Conservation (phyloP, 2,797 vertebrate species). For the Eremophila alpestris region DNA sequence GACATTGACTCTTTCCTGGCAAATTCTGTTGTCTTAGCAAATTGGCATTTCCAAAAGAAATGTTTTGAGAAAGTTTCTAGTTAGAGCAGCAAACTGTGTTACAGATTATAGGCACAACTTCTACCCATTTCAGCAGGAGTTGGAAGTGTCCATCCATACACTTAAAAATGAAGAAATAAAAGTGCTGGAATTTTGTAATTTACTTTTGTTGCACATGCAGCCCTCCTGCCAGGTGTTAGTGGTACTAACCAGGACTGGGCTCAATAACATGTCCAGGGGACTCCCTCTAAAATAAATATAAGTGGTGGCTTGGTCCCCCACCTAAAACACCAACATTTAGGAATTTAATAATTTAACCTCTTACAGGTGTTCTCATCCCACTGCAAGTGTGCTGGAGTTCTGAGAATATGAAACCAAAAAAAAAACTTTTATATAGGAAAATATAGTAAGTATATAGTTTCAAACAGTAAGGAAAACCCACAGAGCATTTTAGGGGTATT, state of each 20-base stretch:
- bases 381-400: neutral
- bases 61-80: neutral
- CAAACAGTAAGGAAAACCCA: neutral
- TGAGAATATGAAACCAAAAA: constrained; percentile 10
- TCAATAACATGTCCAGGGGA: constrained; percentile 25
- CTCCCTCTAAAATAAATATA: constrained; percentile 25
- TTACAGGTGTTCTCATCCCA: constrained; percentile 45
- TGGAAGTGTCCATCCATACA: neutral
- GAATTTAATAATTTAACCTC: constrained; percentile 55
- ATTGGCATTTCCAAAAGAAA: neutral
- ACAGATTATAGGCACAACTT: neutral
- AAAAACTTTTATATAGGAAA: constrained; percentile 28
- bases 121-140: neutral
- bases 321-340: constrained; percentile 2
- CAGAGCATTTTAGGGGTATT: neutral
- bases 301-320: neutral
- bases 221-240: constrained; percentile 58
- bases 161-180: constrained; percentile 30
- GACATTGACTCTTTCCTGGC: neutral
- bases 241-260: constrained; percentile 25
- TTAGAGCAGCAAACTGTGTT: neutral
- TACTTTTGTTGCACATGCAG: constrained; percentile 25
- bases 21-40: neutral
- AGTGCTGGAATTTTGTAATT: constrained; percentile 61
- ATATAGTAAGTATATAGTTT: neutral